Conservation (phyloP, 2,797 vertebrate species). For the Apogon talboti region DNA sequence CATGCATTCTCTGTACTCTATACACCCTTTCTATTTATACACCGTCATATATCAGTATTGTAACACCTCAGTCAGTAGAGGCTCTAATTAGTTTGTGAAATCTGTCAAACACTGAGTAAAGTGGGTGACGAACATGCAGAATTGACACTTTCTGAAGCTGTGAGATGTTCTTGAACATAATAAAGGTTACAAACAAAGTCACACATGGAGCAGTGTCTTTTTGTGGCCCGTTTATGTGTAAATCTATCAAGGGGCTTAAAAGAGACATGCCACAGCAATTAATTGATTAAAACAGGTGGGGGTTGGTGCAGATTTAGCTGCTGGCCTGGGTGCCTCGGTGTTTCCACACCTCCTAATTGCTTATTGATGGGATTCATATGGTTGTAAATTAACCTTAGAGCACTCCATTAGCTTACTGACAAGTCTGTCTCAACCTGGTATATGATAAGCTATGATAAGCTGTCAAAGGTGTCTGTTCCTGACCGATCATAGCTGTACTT, state of each 20-base stretch:
- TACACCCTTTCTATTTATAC: conserved; percentile 25
- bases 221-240: conserved; percentile 61
- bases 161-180: not conserved
- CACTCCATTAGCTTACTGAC: conserved; percentile 81
- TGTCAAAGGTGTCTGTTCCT: conserved; percentile 69
- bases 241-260: conserved; percentile 71
- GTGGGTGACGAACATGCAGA: conserved; percentile 8
- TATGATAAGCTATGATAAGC: conserved; percentile 79
- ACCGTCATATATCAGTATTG: conserved; percentile 19
- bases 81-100: conserved; percentile 43
- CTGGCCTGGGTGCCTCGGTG: conserved; percentile 65
- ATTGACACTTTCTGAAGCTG: conserved; percentile 10
- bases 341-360: conserved; percentile 84
- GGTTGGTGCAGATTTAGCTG: conserved; percentile 52
- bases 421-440: conserved; percentile 71
- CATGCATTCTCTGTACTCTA: not conserved
- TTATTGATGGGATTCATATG: conserved; percentile 85
- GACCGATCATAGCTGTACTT: conserved; percentile 44
- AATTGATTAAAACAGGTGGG: conserved; percentile 75
- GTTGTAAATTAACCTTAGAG: conserved; percentile 83
- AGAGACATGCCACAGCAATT: conserved; percentile 69
- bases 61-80: not conserved
- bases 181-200: conserved; percentile 33
- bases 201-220: conserved; percentile 32
- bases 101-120: conserved; percentile 23